phyloP scores from a whole-genome alignment of 2,888 invertebrate species.

The Idaea biselata region DNA sequence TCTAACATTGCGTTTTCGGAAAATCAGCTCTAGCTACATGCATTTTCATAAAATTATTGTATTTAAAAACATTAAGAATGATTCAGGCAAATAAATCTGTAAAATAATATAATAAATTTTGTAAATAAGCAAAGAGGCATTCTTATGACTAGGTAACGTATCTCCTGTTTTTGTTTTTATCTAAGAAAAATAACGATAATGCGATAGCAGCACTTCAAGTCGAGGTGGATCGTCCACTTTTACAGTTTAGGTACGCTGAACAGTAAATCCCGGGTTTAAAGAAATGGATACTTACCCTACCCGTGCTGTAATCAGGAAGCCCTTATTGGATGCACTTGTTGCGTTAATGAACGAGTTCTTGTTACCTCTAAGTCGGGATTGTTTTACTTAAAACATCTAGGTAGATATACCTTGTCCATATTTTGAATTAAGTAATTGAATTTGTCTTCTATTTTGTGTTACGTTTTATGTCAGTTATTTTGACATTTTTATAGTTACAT shows the following conservation, averaged over 20 bases:
- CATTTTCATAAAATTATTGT: no score
- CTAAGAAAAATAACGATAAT: constrained; percentile 41
- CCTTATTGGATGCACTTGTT: constrained; percentile 17
- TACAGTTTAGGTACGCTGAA: no score
- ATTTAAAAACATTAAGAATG: no score
- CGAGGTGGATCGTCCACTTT: constrained; percentile 14
- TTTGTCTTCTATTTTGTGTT: neutral
- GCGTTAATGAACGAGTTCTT: constrained; percentile 13
- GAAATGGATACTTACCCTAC: constrained; percentile 14
- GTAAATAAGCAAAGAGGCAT: no score
- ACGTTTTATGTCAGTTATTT: neutral
- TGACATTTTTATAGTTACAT: neutral
- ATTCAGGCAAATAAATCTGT: no score
- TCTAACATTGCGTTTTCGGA: no score
- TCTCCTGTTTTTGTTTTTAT: no score
- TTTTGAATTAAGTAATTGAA: neutral
- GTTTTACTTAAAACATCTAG: neutral
- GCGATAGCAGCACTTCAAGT: constrained; percentile 27
- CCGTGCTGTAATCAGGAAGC: constrained; percentile 11
- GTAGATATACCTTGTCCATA: neutral
- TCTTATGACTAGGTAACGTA: no score
- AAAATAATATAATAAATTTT: no score
- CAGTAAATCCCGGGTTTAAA: constrained; percentile 15
- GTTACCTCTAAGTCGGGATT: neutral
- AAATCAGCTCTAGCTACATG: no score